These are phyloP conservation scores for Trichogramma dendrolimi DNA, from an alignment of 2,888 invertebrate species.

Conservation along the genomic window DNA sequence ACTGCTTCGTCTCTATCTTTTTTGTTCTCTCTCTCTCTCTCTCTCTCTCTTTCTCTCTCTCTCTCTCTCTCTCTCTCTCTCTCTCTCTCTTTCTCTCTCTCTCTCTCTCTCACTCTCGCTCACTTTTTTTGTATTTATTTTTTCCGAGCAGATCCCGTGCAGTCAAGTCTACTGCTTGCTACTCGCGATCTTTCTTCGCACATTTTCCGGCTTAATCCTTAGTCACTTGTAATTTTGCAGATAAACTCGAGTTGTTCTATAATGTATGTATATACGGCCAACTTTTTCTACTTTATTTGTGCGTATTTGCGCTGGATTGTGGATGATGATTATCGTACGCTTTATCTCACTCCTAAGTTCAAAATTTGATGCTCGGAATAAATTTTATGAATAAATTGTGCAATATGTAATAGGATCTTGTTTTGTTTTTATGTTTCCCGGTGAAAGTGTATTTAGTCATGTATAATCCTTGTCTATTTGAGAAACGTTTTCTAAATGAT, in stretches of 20 bases:
- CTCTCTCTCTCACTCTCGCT: conserved; percentile 21
- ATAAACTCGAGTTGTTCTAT: conserved; percentile 26
- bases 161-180: conserved; percentile 3
- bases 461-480: too few relatives aligned
- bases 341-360: background rate
- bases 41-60: conserved; percentile 22
- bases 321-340: conserved; percentile 11
- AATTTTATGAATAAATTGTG: background rate
- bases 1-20: conserved; percentile 17
- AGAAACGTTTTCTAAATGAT: too few relatives aligned
- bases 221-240: conserved; percentile 23
- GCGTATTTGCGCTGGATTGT: background rate
- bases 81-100: background rate
- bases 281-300: background rate
- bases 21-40: conserved; percentile 5
- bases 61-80: background rate
- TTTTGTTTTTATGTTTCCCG: too few relatives aligned
- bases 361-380: conserved; percentile 24
- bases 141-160: conserved; percentile 3
- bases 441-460: too few relatives aligned
- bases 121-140: background rate
- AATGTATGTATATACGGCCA: background rate
- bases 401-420: too few relatives aligned
- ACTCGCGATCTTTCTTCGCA: conserved; percentile 5
- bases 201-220: conserved; percentile 25